These are phyloP conservation scores for Epizoanthus stellaris DNA, from an alignment of 92 coral and sea anemone species.

Conservation along the genomic window DNA sequence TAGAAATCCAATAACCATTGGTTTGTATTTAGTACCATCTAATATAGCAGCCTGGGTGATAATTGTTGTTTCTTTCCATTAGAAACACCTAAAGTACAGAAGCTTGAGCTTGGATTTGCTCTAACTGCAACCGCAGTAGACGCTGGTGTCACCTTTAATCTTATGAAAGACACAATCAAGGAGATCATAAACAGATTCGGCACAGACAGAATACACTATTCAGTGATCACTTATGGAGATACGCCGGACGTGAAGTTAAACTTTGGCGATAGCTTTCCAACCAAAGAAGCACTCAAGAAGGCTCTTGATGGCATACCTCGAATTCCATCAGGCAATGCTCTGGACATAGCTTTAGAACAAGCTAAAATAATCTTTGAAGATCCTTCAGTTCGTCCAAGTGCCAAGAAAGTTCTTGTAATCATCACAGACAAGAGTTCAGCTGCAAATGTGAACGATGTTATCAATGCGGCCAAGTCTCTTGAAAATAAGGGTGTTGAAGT, in stretches of 20 bases:
- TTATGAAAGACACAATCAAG: constrained; percentile 78
- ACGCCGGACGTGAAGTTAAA: constrained; percentile 50
- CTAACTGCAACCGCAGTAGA: constrained; percentile 72
- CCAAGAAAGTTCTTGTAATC: constrained; percentile 81
- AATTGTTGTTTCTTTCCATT: constrained; percentile 36
- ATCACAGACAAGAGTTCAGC: constrained; percentile 81
- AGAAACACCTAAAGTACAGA: constrained; percentile 25
- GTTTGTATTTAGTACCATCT: no score
- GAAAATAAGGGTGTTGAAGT: constrained; percentile 76
- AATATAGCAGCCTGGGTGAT: no score
- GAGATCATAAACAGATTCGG: constrained; percentile 71
- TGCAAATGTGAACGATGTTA: constrained; percentile 58
- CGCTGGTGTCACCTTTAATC: constrained; percentile 68
- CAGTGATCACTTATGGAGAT: constrained; percentile 73
- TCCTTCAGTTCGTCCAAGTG: constrained; percentile 61
- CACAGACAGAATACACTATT: constrained; percentile 73
- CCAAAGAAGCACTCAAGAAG: constrained; percentile 54
- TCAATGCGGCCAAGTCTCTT: constrained; percentile 52
- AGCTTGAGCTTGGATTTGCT: constrained; percentile 80
- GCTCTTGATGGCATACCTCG: constrained; percentile 51
- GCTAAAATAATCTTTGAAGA: constrained; percentile 73
- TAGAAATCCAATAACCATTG: no score
- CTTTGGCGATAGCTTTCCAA: constrained; percentile 63
- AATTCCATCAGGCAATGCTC: constrained; percentile 57
- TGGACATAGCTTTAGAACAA: constrained; percentile 67